A percentile compares a stretch with the other conserved stretches of the same genome.
phyloP scores from a whole-genome alignment of 2,113 vertebrate species.

The Prunella fulvescens region DNA sequence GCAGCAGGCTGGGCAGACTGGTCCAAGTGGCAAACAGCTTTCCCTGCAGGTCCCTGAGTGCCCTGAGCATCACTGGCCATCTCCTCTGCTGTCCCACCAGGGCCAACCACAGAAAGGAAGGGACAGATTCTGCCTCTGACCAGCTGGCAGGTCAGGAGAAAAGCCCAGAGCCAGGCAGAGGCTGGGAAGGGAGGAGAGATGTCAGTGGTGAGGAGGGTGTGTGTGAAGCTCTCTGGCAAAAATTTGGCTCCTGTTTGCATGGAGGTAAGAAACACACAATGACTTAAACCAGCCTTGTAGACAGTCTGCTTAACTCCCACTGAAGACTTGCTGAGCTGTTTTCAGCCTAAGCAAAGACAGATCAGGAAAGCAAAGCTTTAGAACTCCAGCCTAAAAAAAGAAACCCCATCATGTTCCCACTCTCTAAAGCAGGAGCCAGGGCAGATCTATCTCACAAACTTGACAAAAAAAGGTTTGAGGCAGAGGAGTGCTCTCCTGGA shows the following conservation, averaged over 20 bases:
- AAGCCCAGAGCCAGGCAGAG: background rate
- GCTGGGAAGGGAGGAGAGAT: background rate
- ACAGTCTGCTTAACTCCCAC: background rate
- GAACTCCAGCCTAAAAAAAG: background rate
- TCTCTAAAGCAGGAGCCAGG: background rate
- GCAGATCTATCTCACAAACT: background rate
- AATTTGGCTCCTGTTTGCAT: background rate
- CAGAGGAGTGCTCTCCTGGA: background rate
- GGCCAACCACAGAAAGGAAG: background rate
- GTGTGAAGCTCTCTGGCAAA: background rate
- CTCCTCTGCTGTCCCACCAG: background rate
- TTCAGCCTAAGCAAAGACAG: background rate
- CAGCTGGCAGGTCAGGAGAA: background rate
- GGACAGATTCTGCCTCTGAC: background rate
- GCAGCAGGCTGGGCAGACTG: background rate
- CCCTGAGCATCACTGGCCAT: background rate
- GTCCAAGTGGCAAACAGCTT: background rate
- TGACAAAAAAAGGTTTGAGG: background rate
- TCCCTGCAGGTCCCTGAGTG: background rate
- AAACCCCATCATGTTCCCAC: background rate
- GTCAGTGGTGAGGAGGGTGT: background rate
- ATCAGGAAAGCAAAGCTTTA: background rate
- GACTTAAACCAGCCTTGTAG: background rate
- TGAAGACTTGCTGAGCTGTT: background rate
- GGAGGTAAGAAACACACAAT: background rate